Evolutionary conservation across 2,113 vertebrate species (phyloP).

Genomic region (Urocolius indicus): DNA sequence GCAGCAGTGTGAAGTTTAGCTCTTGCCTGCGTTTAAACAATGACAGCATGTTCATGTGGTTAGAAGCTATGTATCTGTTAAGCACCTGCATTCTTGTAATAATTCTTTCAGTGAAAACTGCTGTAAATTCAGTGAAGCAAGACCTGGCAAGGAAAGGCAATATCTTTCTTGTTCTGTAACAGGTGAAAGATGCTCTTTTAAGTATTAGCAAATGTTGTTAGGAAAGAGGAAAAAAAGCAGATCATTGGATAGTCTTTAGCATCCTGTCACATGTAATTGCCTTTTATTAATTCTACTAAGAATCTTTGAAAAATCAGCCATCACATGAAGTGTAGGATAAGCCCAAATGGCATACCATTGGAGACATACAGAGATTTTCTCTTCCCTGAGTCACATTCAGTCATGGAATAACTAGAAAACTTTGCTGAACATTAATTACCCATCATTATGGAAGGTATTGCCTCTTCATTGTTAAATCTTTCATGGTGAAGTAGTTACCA

Average conservation of each 20-base stretch:
- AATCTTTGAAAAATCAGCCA: background rate
- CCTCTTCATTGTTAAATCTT: background rate
- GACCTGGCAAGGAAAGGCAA: background rate
- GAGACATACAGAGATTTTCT: background rate
- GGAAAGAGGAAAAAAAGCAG: background rate
- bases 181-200: background rate
- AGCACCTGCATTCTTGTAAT: background rate
- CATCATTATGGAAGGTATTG: background rate
- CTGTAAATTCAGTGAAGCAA: background rate
- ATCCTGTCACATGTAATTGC: background rate
- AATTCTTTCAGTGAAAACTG: background rate
- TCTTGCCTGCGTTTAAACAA: no score
- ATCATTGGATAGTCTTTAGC: background rate
- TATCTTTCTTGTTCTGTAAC: background rate
- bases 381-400: background rate
- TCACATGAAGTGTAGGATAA: background rate
- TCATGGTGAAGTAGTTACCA: background rate
- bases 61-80: background rate
- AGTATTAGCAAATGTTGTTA: background rate
- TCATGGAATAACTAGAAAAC: background rate
- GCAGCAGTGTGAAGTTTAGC: no score
- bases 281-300: background rate
- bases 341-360: background rate
- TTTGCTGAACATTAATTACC: background rate
- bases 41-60: background rate